A percentile compares a stretch with the other conserved stretches of the same genome.
phyloP scores from a whole-genome alignment of 1,140 invertebrate genomes.

The Coboldia fuscipes region DNA sequence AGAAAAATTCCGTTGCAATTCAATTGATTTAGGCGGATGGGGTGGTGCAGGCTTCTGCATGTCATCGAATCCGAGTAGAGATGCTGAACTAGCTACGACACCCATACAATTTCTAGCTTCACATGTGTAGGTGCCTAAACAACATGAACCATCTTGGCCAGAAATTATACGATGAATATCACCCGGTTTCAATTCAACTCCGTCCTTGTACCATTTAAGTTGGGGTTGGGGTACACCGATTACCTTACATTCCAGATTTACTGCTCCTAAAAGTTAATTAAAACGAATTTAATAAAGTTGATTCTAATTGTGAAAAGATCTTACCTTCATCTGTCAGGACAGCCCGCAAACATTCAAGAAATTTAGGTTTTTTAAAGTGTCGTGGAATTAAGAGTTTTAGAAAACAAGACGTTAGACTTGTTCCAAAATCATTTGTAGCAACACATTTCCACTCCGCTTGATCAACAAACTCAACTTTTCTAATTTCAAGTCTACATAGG shows the following conservation, averaged over 20 bases:
- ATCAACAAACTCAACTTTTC: slow-evolving; percentile 51
- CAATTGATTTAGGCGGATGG: slow-evolving; percentile 16
- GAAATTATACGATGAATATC: slow-evolving; percentile 81
- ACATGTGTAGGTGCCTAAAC: slow-evolving; percentile 80
- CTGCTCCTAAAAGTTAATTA: slow-evolving; percentile 27
- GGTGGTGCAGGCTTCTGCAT: slow-evolving; percentile 23
- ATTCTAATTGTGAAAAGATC: slow-evolving; percentile 7
- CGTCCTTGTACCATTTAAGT: slow-evolving; percentile 83
- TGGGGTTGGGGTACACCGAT: slow-evolving; percentile 73
- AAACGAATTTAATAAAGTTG: not conserved
- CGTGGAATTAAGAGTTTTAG: slow-evolving; percentile 64
- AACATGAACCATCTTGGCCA: slow-evolving; percentile 71
- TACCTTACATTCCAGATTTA: slow-evolving; percentile 85
- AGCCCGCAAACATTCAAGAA: slow-evolving; percentile 62
- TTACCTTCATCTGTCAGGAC: slow-evolving; percentile 70
- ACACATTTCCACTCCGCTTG: slow-evolving; percentile 84
- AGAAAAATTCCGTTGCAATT: slow-evolving; percentile 50
- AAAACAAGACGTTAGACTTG: slow-evolving; percentile 67
- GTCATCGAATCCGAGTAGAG: slow-evolving; percentile 70
- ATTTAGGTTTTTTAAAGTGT: slow-evolving; percentile 72
- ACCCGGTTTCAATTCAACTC: slow-evolving; percentile 65
- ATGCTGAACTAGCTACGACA: slow-evolving; percentile 66
- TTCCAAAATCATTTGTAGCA: slow-evolving; percentile 68
- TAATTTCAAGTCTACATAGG: slow-evolving; percentile 46
- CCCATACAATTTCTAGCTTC: slow-evolving; percentile 87